These are phyloP conservation scores for Invenusta paracnida DNA, from an alignment of 2,888 invertebrate genomes.

Conservation along the genomic window DNA sequence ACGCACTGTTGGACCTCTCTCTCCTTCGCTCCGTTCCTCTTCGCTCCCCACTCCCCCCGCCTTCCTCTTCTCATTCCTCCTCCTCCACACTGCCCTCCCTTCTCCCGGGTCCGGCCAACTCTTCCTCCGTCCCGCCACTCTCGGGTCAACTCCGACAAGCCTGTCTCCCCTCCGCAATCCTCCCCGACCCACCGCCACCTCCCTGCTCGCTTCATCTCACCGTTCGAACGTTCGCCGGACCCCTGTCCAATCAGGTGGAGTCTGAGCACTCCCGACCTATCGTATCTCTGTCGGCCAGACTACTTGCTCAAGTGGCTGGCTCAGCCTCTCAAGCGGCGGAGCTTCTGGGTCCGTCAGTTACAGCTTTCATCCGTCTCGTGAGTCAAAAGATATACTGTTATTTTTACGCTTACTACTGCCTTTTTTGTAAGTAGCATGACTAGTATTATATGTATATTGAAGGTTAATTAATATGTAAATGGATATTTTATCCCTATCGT, in stretches of 20 bases:
- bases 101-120: neutral
- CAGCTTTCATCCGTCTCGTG: neutral
- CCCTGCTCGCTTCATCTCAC: neutral
- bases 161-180: neutral
- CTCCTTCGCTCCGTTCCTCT: neutral
- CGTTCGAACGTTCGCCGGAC: neutral
- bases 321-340: neutral
- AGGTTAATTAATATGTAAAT: too few species aligned
- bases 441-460: too few species aligned
- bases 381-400: neutral
- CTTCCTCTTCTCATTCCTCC: neutral
- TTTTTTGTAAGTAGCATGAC: too few species aligned
- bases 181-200: neutral
- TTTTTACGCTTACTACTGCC: too few species aligned
- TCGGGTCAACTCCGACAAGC: neutral
- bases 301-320: neutral
- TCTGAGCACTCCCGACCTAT: neutral
- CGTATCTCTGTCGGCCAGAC: neutral
- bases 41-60: neutral
- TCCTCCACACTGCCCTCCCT: neutral
- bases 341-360: neutral
- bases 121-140: too few species aligned
- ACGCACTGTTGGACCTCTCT: neutral
- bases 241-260: neutral
- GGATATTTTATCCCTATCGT: too few species aligned